Evolutionary conservation across 1,140 invertebrate species (phyloP).

Genomic region (Tyrophagus putrescentiae): DNA sequence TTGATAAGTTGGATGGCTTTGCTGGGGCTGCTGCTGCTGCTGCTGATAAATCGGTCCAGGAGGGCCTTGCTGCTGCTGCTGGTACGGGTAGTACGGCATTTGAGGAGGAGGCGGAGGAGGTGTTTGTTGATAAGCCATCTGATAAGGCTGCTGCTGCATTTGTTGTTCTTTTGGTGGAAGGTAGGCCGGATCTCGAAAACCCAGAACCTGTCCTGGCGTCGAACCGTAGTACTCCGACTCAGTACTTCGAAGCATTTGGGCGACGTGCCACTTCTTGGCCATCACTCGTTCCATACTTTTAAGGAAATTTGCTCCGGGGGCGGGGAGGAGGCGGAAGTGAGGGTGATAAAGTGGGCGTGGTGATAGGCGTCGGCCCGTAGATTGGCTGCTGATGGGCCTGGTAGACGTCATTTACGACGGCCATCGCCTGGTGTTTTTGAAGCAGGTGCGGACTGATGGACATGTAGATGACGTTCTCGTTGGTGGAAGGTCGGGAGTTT

Average conservation of each 20-base stretch:
- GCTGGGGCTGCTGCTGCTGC: background rate
- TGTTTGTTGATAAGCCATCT: background rate
- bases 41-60: constrained; percentile 16
- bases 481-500: background rate
- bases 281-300: constrained; percentile 75
- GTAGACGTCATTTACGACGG: constrained; percentile 8
- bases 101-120: background rate
- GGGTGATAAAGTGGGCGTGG: constrained; percentile 28
- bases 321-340: constrained; percentile 35
- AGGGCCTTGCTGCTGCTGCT: constrained; percentile 39
- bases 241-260: constrained; percentile 69
- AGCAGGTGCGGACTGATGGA: constrained; percentile 14
- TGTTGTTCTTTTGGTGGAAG: constrained; percentile 22
- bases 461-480: constrained; percentile 12
- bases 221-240: constrained; percentile 35
- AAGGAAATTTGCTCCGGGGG: constrained; percentile 65
- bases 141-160: background rate
- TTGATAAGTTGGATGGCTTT: constrained; percentile 24
- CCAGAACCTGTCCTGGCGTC: constrained; percentile 73
- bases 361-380: constrained; percentile 35
- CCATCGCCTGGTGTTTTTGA: constrained; percentile 18
- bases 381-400: constrained; percentile 14
- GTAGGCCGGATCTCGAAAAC: constrained; percentile 46
- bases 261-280: constrained; percentile 79
- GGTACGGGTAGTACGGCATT: constrained; percentile 31